phyloP scores from a whole-genome alignment of 2,797 vertebrate genomes.

The Glyptemys insculpta region DNA sequence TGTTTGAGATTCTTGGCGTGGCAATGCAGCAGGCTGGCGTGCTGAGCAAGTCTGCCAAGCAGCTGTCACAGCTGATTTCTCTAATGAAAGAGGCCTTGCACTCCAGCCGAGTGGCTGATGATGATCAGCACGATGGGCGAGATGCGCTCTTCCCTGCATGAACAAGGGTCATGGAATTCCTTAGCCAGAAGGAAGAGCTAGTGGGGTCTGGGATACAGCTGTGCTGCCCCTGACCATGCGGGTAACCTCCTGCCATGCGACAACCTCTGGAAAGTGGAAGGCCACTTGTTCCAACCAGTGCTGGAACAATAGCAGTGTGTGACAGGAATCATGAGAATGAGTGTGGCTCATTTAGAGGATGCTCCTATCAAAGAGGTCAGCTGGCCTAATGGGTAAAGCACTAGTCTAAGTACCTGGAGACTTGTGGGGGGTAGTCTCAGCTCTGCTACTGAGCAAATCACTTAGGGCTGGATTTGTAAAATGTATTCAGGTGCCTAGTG shows the following conservation, averaged over 20 bases:
- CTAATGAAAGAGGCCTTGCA: neutral
- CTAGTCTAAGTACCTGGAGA: neutral
- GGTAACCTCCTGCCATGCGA: neutral
- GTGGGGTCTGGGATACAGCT: neutral
- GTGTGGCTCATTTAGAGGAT: too few species aligned
- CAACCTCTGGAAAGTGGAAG: neutral
- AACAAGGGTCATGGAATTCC: neutral
- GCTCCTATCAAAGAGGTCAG: neutral
- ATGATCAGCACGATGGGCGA: neutral
- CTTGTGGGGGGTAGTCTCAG: neutral
- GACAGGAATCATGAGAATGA: neutral
- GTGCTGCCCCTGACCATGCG: neutral
- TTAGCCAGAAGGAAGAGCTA: neutral
- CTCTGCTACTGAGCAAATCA: neutral
- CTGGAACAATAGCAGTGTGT: neutral
- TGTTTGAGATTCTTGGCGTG: neutral
- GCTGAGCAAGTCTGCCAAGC: neutral
- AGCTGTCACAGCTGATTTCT: neutral
- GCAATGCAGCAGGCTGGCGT: neutral
- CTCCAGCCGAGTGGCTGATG: neutral
- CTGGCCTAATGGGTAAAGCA: neutral
- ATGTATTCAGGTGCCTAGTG: neutral
- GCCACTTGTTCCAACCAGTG: neutral
- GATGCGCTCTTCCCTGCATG: neutral
- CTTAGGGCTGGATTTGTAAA: neutral